Evolutionary conservation across 2,888 invertebrate species (phyloP).

Genomic region (Amphipyra tragopoginis): DNA sequence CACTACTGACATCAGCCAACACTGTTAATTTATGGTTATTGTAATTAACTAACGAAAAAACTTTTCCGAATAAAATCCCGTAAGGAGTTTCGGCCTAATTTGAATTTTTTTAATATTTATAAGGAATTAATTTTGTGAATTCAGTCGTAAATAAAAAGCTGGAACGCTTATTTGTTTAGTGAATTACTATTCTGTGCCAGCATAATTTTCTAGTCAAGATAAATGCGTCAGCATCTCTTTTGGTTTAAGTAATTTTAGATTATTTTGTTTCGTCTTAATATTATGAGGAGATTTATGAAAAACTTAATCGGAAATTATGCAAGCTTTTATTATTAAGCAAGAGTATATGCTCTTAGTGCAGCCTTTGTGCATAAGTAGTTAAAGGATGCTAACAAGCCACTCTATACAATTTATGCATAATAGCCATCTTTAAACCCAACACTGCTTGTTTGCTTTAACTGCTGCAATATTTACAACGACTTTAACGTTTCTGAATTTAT

Average conservation of each 20-base stretch:
- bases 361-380: slow-evolving; percentile 49
- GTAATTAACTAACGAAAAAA: slow-evolving; percentile 56
- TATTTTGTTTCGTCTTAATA: too few species aligned
- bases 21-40: slow-evolving; percentile 50
- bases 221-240: slow-evolving; percentile 21
- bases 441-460: slow-evolving; percentile 41
- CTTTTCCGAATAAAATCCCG: slow-evolving; percentile 46
- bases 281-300: too few species aligned
- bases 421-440: slow-evolving; percentile 42
- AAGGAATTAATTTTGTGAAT: slow-evolving; percentile 57
- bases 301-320: too few species aligned
- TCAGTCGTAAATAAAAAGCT: slow-evolving; percentile 51
- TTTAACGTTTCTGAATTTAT: slow-evolving; percentile 49
- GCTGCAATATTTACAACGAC: slow-evolving; percentile 40
- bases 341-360: slow-evolving; percentile 32
- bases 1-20: slow-evolving; percentile 35
- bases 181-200: slow-evolving; percentile 48
- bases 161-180: slow-evolving; percentile 45
- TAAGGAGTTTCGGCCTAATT: slow-evolving; percentile 49
- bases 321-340: too few species aligned
- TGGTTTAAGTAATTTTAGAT: background rate
- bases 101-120: slow-evolving; percentile 63
- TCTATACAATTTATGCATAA: slow-evolving; percentile 40
- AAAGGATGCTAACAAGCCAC: slow-evolving; percentile 35
- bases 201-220: slow-evolving; percentile 33